Evolutionary conservation across 2,797 vertebrate genomes (phyloP).

Genomic region (Brotogeris chrysoptera): DNA sequence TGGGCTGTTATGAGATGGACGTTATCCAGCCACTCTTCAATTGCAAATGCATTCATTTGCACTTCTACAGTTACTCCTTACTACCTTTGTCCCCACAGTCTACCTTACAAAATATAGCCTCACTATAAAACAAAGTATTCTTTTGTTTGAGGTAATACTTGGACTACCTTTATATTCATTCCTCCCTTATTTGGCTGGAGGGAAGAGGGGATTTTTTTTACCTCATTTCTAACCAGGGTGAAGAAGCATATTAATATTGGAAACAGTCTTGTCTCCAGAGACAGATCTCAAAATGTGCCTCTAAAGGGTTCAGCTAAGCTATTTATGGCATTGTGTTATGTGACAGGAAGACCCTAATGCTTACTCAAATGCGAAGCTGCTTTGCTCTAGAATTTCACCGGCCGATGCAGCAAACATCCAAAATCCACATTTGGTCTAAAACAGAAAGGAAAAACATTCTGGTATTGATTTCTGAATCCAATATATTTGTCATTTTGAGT

Average conservation of each 20-base stretch:
- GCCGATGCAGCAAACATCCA: background rate
- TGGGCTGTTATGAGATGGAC: background rate
- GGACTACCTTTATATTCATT: background rate
- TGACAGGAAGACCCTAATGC: constrained; percentile 16
- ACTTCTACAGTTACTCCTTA: background rate
- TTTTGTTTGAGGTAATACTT: background rate
- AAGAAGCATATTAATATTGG: background rate
- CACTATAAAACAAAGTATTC: background rate
- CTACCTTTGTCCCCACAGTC: background rate
- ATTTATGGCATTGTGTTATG: background rate
- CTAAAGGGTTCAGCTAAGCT: background rate
- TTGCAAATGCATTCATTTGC: background rate
- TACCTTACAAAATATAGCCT: background rate
- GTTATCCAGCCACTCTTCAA: constrained; percentile 1
- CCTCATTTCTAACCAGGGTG: background rate
- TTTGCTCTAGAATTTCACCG: constrained; percentile 38
- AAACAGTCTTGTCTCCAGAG: background rate
- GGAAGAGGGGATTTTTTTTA: background rate
- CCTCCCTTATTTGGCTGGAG: background rate
- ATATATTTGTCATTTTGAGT: constrained; percentile 15
- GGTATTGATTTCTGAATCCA: constrained; percentile 14
- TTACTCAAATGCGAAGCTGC: background rate
- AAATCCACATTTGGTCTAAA: constrained; percentile 13
- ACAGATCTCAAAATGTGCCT: background rate
- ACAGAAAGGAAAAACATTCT: constrained; percentile 3